Evolutionary conservation across 2,888 invertebrate species (phyloP).

Genomic region (Argyresthia goedartella): DNA sequence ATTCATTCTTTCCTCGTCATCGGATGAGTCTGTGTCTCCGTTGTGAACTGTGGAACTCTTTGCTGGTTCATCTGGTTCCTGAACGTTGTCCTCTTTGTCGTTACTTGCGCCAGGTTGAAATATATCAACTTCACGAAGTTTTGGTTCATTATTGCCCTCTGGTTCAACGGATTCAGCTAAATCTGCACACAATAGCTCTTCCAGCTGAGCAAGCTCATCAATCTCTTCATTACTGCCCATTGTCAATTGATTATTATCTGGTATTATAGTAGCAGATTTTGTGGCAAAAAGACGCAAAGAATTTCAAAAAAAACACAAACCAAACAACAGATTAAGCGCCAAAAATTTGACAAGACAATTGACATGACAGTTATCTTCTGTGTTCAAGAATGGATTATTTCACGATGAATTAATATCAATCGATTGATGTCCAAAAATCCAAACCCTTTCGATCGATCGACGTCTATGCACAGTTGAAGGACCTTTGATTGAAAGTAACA

Average conservation of each 20-base stretch:
- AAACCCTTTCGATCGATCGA: no score
- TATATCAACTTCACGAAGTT: conserved; percentile 42
- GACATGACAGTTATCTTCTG: no score
- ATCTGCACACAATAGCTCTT: conserved; percentile 54
- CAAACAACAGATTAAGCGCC: no score
- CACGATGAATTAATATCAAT: no score
- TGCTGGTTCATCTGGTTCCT: conserved; percentile 10
- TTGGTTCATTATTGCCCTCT: conserved; percentile 12
- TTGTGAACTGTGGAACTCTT: conserved; percentile 55
- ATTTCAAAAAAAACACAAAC: no score
- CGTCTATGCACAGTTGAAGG: no score
- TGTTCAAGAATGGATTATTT: no score
- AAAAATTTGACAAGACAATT: no score
- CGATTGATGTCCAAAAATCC: no score
- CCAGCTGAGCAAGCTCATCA: conserved; percentile 54
- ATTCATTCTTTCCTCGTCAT: conserved; percentile 83
- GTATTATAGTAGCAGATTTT: no score
- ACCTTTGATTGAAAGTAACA: no score
- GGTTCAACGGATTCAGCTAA: conserved; percentile 23
- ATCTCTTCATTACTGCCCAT: conserved; percentile 26
- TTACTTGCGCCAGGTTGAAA: conserved; percentile 24
- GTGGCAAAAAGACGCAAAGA: no score
- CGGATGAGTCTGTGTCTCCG: conserved; percentile 81
- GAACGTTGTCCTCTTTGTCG: conserved; percentile 4
- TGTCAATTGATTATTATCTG: neutral